Percentiles rank a stretch among this genome's conserved stretches.
Evolutionary conservation across 2,888 invertebrate species (phyloP).

Genomic region (Eristalinus aeneus): DNA sequence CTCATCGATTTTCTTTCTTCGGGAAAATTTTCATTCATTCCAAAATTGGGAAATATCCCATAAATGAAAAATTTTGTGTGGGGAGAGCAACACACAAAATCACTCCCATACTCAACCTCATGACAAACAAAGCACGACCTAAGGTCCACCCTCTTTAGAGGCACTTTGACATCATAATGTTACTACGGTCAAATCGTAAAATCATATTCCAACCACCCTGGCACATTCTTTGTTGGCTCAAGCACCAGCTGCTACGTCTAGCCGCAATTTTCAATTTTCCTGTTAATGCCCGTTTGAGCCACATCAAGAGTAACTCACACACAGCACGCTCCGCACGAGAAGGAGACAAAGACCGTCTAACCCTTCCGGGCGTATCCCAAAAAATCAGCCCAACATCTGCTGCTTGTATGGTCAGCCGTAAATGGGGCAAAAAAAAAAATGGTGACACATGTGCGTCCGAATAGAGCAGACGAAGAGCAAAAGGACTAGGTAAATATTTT

Average conservation of each 20-base stretch:
- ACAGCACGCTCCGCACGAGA: background rate
- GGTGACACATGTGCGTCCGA: slow-evolving; percentile 46
- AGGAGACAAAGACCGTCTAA: slow-evolving; percentile 17
- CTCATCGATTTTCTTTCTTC: background rate
- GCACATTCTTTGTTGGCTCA: slow-evolving; percentile 1
- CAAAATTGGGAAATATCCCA: background rate
- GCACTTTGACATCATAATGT: background rate
- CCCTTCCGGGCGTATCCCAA: background rate
- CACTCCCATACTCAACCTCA: too few relatives aligned
- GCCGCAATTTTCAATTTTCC: slow-evolving; percentile 43
- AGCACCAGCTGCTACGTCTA: slow-evolving; percentile 34
- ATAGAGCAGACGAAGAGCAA: slow-evolving; percentile 18
- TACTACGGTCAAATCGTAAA: background rate
- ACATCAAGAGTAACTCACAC: background rate
- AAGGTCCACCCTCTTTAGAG: background rate
- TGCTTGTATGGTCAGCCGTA: slow-evolving; percentile 23
- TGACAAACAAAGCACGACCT: background rate
- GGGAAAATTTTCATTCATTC: background rate
- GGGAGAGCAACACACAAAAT: background rate
- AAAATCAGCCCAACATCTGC: slow-evolving; percentile 41
- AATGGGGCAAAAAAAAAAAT: slow-evolving; percentile 13
- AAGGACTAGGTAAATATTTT: slow-evolving; percentile 63
- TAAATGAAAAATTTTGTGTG: background rate
- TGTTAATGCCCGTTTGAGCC: slow-evolving; percentile 26
- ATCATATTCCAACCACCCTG: background rate